Base-by-base conservation (phyloP, 1,140 invertebrate species). In the Atta colombica region DNA sequence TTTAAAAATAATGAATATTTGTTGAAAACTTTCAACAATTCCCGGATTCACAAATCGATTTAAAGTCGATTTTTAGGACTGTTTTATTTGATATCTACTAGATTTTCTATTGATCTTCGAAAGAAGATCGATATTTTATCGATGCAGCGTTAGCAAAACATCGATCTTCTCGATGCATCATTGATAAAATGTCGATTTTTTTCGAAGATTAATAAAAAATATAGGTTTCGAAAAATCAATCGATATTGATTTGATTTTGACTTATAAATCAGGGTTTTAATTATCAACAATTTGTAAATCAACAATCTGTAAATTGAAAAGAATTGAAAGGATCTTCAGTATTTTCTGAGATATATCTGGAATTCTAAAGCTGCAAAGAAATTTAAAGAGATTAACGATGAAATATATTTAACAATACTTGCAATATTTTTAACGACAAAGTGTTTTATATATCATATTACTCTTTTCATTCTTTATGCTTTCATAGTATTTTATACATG, bases 341-440 rank as follows among this genome's bases (percentile, higher is more conserved):
- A 35, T 49, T 77, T 7, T 31, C 21, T 18, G 4, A 45, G 10
- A 77, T 14, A 77, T 14, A 77, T 77, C 2, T 45, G n/a, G 10
- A 63, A 28, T 51, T 5, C 12, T 49, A 8, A 31, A 31, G 14
- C 14, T 28, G 2, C 25, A 3, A 49, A 72, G 8, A 16, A 28
- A 31, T 28, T 69, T 69, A 60, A 60, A 75, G 1, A n/a, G 18
- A 60, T 60, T 60, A 75, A 3, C 16, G 16, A n/a, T 72, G 12
- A 72, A 53, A 69, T 31, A 28, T 72, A 25, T 69, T 28, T 4
- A 53, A 51, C 6, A 12, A 2, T 18, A 28, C 0, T 4, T 28
- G 0, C 25, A 21, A 74, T 25, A 75, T 75, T 60, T 75, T 60
- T 60, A 39, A 55, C 8, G 28, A 74, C 18, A 58, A 75, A 60